Evolutionary conservation across 2,888 invertebrate genomes (phyloP).

Genomic region (Glyphotaelius pellucidus): DNA sequence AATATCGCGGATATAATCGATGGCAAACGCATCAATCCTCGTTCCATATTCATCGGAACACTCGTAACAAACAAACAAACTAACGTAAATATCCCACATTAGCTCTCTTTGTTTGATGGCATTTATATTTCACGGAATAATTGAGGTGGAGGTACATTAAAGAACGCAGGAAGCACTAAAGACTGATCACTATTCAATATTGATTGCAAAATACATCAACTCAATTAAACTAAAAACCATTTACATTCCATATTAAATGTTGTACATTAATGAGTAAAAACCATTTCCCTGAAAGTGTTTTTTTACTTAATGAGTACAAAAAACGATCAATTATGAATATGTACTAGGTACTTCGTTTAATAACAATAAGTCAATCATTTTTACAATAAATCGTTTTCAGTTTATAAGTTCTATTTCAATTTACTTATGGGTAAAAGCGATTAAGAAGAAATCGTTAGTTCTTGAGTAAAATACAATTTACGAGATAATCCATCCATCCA

Average conservation of each 20-base stretch:
- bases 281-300: not conserved
- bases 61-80: not conserved
- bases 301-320: not conserved
- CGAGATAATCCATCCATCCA: too few species aligned
- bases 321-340: not conserved
- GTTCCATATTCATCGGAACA: not conserved
- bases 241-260: not conserved
- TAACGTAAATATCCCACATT: not conserved
- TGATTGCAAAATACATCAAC: not conserved
- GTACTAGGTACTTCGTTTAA: not conserved
- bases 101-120: not conserved
- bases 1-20: not conserved
- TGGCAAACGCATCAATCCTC: slow-evolving; percentile 9
- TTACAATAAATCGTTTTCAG: too few species aligned
- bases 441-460: too few species aligned
- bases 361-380: too few species aligned
- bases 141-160: not conserved
- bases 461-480: too few species aligned
- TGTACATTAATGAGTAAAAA: too few species aligned
- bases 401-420: too few species aligned
- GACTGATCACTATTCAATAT: not conserved
- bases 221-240: not conserved
- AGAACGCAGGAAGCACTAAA: not conserved
- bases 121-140: not conserved
- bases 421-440: too few species aligned